A percentile compares a stretch with the other conserved stretches of the same genome.
Evolutionary conservation across 1,140 invertebrate genomes (phyloP).

Genomic region (Calliphora vicina): DNA sequence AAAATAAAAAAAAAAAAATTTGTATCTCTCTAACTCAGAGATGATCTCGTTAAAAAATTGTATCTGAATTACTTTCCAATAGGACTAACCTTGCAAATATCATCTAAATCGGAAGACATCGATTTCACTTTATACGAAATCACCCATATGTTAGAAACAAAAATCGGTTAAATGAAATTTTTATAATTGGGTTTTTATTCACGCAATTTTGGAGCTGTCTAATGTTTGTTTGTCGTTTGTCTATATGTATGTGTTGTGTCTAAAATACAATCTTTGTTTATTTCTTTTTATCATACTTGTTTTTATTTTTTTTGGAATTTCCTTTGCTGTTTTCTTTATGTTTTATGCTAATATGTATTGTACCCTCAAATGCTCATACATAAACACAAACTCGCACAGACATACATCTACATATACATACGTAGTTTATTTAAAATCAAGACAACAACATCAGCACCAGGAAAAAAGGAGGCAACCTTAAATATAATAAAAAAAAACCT

Average conservation of each 20-base stretch:
- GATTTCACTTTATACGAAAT: too few relatives aligned
- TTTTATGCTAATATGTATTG: constrained; percentile 33
- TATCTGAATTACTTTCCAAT: too few relatives aligned
- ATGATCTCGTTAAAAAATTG: too few relatives aligned
- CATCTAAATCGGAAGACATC: too few relatives aligned
- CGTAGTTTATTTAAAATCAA: constrained; percentile 4
- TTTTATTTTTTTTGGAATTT: neutral
- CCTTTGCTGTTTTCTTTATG: neutral
- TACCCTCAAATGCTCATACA: neutral
- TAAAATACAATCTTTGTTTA: neutral
- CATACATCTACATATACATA: neutral
- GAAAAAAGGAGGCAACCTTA: neutral
- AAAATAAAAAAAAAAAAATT: too few relatives aligned
- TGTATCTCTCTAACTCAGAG: too few relatives aligned
- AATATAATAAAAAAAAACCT: neutral
- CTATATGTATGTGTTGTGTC: neutral
- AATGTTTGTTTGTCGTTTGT: too few relatives aligned
- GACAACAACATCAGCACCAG: neutral
- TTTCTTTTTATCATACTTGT: neutral
- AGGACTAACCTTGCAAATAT: too few relatives aligned
- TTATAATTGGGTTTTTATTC: too few relatives aligned
- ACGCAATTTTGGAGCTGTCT: too few relatives aligned
- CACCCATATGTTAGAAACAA: too few relatives aligned
- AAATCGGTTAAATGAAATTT: too few relatives aligned
- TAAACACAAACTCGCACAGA: neutral